These are phyloP conservation scores for Chrysemys picta DNA, from an alignment of 2,113 vertebrate genomes.

Conservation along the genomic window DNA sequence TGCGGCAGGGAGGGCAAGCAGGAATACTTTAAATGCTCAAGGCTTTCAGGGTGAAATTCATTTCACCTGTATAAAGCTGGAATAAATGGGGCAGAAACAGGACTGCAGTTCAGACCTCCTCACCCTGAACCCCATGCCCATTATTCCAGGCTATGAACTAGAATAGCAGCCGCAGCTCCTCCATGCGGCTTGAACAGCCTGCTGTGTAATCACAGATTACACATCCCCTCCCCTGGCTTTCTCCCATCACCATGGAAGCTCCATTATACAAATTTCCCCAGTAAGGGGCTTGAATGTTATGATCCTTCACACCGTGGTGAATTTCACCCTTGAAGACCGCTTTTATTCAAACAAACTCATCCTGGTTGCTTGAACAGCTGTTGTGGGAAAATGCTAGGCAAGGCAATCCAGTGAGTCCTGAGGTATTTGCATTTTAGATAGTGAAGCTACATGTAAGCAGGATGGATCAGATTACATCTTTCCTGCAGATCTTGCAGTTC, in stretches of 20 bases:
- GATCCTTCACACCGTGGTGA: neutral
- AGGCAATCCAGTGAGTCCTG: slow-evolving; percentile 4
- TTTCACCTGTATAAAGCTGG: neutral
- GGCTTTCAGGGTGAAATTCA: neutral
- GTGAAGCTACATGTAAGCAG: slow-evolving; percentile 19
- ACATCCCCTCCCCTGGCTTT: neutral
- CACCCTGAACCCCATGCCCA: neutral
- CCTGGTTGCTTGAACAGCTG: neutral
- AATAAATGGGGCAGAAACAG: neutral
- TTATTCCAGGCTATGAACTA: neutral
- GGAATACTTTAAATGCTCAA: neutral
- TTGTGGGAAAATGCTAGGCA: neutral
- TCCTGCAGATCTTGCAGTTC: slow-evolving; percentile 22
- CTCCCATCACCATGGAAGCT: neutral
- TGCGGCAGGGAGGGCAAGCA: neutral
- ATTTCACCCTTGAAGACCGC: neutral
- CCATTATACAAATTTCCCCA: neutral
- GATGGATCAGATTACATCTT: slow-evolving; percentile 19
- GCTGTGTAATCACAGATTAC: neutral
- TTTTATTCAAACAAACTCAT: neutral
- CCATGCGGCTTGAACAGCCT: neutral
- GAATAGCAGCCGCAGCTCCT: neutral
- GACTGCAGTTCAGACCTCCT: neutral
- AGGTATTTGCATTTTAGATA: slow-evolving; percentile 23
- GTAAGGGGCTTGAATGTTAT: neutral